phyloP scores from a whole-genome alignment of 2,113 vertebrate species.

The Sporophila hypoxantha region DNA sequence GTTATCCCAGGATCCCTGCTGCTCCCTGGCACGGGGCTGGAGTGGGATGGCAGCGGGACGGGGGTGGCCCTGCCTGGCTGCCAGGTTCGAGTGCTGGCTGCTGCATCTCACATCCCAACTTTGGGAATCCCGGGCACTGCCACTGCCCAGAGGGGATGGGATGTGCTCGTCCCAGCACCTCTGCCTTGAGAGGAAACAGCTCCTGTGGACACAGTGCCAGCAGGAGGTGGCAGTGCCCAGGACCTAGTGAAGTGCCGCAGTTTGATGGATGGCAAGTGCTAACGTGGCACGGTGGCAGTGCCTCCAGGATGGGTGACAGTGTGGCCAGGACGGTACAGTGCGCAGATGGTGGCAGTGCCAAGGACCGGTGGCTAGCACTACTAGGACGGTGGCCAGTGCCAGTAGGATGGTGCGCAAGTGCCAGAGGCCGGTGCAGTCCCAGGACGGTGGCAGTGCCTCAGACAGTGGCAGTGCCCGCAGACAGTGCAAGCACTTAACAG shows the following conservation, averaged over 20 bases:
- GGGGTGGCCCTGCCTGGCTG: not conserved
- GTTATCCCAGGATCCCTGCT: too few relatives aligned
- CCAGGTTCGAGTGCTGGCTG: rapidly evolving
- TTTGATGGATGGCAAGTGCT: too few relatives aligned
- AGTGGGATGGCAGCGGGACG: rapidly evolving
- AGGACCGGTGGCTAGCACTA: too few relatives aligned
- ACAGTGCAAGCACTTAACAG: too few relatives aligned
- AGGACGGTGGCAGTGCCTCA: too few relatives aligned
- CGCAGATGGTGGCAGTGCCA: not conserved
- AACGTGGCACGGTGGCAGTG: too few relatives aligned
- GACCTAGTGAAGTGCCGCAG: too few relatives aligned
- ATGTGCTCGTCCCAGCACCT: rapidly evolving
- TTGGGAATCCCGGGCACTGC: rapidly evolving
- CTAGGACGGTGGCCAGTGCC: rapidly evolving
- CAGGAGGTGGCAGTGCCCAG: not conserved
- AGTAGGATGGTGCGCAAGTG: too few relatives aligned
- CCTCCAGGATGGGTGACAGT: too few relatives aligned
- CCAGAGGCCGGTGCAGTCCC: too few relatives aligned
- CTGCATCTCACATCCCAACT: rapidly evolving
- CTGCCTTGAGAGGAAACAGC: rapidly evolving
- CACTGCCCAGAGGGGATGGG: rapidly evolving
- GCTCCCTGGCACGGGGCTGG: not conserved
- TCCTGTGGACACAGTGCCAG: not conserved
- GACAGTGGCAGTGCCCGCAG: too few relatives aligned
- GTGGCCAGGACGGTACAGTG: too few relatives aligned